These are phyloP conservation scores for Noctua pronuba DNA, from an alignment of 2,888 invertebrate species.

Conservation along the genomic window DNA sequence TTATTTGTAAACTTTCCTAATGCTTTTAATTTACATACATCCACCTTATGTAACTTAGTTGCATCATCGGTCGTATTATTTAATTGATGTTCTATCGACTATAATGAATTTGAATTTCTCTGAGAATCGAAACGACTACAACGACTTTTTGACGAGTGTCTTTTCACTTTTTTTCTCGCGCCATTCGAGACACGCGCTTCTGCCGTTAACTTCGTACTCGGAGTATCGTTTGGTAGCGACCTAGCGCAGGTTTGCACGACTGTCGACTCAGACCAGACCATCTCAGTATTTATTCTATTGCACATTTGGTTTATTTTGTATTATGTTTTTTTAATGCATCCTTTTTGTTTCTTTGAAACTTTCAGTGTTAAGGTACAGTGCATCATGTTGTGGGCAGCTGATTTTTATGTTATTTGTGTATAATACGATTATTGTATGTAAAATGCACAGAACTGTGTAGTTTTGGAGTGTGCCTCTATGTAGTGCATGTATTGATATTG, in stretches of 20 bases:
- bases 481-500: slow-evolving; percentile 88
- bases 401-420: slow-evolving; percentile 85
- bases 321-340: slow-evolving; percentile 80
- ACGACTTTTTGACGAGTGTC: slow-evolving; percentile 77
- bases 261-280: slow-evolving; percentile 64
- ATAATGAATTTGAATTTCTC: slow-evolving; percentile 85
- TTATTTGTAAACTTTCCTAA: slow-evolving; percentile 54
- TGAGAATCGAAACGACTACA: slow-evolving; percentile 76
- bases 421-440: slow-evolving; percentile 83
- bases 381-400: slow-evolving; percentile 87
- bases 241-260: slow-evolving; percentile 73
- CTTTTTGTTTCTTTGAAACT: slow-evolving; percentile 84
- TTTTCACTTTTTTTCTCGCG: slow-evolving; percentile 89
- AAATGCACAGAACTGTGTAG: slow-evolving; percentile 87
- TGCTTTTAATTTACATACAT: slow-evolving; percentile 46
- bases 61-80: slow-evolving; percentile 68
- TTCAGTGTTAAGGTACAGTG: slow-evolving; percentile 88
- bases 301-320: slow-evolving; percentile 77
- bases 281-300: slow-evolving; percentile 66
- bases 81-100: slow-evolving; percentile 76
- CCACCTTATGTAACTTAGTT: slow-evolving; percentile 57
- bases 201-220: slow-evolving; percentile 73
- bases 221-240: slow-evolving; percentile 77
- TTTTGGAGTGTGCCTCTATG: slow-evolving; percentile 85
- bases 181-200: slow-evolving; percentile 83